These are phyloP conservation scores for Sprattus sprattus DNA, from an alignment of 2,113 vertebrate genomes.

Conservation along the genomic window DNA sequence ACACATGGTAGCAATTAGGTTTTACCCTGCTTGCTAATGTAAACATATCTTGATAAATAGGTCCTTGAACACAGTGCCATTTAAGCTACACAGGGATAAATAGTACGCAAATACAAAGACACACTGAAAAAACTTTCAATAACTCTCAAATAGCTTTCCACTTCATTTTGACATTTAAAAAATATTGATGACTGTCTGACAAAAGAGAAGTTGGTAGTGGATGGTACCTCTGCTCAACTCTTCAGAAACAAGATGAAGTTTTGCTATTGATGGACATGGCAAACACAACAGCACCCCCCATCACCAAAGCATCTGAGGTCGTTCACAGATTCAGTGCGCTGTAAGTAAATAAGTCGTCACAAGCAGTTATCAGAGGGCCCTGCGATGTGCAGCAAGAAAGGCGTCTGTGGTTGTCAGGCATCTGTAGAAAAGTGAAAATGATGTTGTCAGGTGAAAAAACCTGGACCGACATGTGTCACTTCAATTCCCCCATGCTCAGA, in stretches of 20 bases:
- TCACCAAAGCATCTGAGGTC: background rate
- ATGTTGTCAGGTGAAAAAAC: constrained; percentile 65
- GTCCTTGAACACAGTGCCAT: background rate
- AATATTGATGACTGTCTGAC: background rate
- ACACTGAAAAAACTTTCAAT: background rate
- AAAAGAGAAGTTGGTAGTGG: background rate
- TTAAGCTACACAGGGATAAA: background rate
- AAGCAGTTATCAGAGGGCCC: constrained; percentile 3
- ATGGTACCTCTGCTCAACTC: background rate
- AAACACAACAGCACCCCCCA: background rate
- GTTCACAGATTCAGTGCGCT: constrained; percentile 10
- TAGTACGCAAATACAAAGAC: background rate
- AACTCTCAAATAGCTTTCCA: background rate
- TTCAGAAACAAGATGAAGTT: background rate
- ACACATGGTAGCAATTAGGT: constrained; percentile 46
- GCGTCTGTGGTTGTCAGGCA: constrained; percentile 50
- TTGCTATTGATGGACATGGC: background rate
- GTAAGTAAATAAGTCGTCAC: background rate
- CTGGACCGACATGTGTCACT: constrained; percentile 68
- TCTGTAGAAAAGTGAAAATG: constrained; percentile 52
- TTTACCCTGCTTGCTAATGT: constrained; percentile 1
- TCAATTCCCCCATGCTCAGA: constrained; percentile 56
- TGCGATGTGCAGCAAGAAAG: constrained; percentile 24
- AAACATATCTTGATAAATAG: constrained; percentile 22
- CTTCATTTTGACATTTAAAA: background rate